These are phyloP conservation scores for Andrena trimmerana DNA, from an alignment of 2,888 invertebrate genomes.

Conservation along the genomic window DNA sequence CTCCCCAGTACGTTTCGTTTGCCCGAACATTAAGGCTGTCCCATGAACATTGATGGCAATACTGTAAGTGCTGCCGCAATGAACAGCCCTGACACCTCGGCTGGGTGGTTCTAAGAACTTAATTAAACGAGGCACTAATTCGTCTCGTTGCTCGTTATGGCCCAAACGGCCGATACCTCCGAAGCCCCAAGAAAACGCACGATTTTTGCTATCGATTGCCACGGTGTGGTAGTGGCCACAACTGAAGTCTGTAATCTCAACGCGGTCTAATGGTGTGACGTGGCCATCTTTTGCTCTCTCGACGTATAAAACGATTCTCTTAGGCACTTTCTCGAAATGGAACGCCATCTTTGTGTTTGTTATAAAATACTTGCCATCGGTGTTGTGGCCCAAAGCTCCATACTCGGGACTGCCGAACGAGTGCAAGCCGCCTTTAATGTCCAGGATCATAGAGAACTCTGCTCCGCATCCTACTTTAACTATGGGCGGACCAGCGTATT, in stretches of 20 bases:
- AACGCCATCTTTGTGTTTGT: conserved; percentile 95
- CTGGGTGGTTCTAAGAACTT: conserved; percentile 95
- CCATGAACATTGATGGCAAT: conserved; percentile 91
- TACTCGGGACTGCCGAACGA: conserved; percentile 97
- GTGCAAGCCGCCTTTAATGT: conserved; percentile 94
- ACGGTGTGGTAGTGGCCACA: conserved; percentile 97
- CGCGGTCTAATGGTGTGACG: conserved; percentile 92
- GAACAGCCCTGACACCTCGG: conserved; percentile 92
- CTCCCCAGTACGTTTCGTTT: conserved; percentile 96
- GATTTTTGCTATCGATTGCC: conserved; percentile 94
- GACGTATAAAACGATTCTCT: conserved; percentile 93
- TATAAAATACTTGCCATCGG: conserved; percentile 97
- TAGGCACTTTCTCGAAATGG: conserved; percentile 94
- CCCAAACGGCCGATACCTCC: conserved; percentile 97
- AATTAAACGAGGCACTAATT: conserved; percentile 92
- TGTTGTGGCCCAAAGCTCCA: conserved; percentile 97
- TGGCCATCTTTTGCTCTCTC: conserved; percentile 95
- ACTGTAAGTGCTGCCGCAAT: conserved; percentile 95
- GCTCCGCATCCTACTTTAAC: conserved; percentile 96
- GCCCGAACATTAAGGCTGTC: conserved; percentile 90
- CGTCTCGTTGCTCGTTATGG: conserved; percentile 97
- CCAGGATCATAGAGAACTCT: conserved; percentile 96
- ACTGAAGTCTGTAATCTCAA: conserved; percentile 95
- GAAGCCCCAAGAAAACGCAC: conserved; percentile 98
- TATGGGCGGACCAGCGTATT: conserved; percentile 94